These are phyloP conservation scores for Lymantria monacha DNA, from an alignment of 2,888 invertebrate genomes.

Conservation along the genomic window DNA sequence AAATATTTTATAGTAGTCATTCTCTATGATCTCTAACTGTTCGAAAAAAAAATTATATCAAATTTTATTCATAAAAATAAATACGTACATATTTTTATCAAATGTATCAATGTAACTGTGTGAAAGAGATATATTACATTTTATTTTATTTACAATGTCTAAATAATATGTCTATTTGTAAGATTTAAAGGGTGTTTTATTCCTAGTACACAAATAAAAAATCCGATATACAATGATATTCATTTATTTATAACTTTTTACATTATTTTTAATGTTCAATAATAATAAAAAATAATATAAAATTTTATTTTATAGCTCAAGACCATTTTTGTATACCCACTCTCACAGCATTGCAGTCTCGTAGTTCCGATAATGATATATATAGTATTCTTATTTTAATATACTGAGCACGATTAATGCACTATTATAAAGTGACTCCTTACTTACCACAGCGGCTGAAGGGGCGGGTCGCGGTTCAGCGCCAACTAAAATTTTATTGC, in stretches of 20 bases:
- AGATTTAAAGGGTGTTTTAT: constrained; percentile 46
- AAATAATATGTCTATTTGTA: constrained; percentile 76
- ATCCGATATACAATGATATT: constrained; percentile 39
- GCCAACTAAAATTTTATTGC: constrained; percentile 66
- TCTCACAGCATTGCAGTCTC: constrained; percentile 36
- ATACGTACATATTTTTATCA: constrained; percentile 75
- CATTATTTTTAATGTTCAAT: constrained; percentile 30
- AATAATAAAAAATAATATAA: constrained; percentile 30
- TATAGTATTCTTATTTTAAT: constrained; percentile 6
- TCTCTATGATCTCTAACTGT: constrained; percentile 26
- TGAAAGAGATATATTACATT: constrained; percentile 68
- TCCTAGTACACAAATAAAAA: constrained; percentile 49
- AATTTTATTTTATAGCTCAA: constrained; percentile 30
- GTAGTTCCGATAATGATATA: constrained; percentile 20
- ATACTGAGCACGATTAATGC: constrained; percentile 58
- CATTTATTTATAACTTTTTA: constrained; percentile 39
- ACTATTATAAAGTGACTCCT: constrained; percentile 64
- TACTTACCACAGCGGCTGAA: constrained; percentile 65
- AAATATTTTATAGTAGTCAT: constrained; percentile 40
- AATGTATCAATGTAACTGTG: constrained; percentile 63
- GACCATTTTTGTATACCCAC: constrained; percentile 36
- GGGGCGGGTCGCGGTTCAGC: constrained; percentile 31
- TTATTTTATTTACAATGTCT: constrained; percentile 78
- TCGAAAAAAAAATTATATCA: neutral
- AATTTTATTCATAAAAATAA: constrained; percentile 45